phyloP scores from a whole-genome alignment of 1,140 invertebrate genomes.

The Lasioglossum albipes region DNA sequence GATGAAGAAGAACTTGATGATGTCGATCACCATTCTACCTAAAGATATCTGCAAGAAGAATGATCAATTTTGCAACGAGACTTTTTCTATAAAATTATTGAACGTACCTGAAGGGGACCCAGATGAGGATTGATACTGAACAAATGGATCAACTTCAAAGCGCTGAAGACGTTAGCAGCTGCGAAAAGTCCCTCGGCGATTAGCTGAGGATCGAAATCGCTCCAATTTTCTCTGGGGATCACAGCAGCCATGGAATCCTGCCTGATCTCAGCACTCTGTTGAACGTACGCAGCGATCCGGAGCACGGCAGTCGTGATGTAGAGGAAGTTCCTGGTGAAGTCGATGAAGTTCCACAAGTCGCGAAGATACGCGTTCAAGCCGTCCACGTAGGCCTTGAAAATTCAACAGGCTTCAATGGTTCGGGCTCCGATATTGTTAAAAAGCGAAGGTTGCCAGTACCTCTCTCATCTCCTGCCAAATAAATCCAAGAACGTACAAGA shows the following conservation, averaged over 20 bases:
- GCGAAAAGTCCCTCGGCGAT: slow-evolving; percentile 97
- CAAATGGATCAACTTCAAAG: slow-evolving; percentile 92
- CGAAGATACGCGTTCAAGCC: slow-evolving; percentile 91
- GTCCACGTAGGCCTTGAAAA: slow-evolving; percentile 85
- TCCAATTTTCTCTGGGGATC: slow-evolving; percentile 91
- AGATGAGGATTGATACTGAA: slow-evolving; percentile 95
- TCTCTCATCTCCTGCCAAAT: slow-evolving; percentile 95
- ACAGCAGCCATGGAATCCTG: slow-evolving; percentile 84
- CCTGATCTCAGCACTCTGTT: slow-evolving; percentile 85
- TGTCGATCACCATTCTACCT: slow-evolving; percentile 92
- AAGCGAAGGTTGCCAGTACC: slow-evolving; percentile 46
- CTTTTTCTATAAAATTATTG: neutral
- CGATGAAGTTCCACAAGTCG: slow-evolving; percentile 98
- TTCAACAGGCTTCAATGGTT: neutral
- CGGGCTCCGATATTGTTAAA: too few relatives aligned
- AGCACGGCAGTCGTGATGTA: slow-evolving; percentile 90
- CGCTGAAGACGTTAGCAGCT: slow-evolving; percentile 93
- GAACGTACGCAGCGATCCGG: slow-evolving; percentile 88
- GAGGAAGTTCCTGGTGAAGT: slow-evolving; percentile 93
- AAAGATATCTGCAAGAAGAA: slow-evolving; percentile 85
- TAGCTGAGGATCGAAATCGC: slow-evolving; percentile 95
- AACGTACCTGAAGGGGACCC: slow-evolving; percentile 84
- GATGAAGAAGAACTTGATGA: slow-evolving; percentile 93
- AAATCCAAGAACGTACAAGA: slow-evolving; percentile 90
- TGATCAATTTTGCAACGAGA: too few relatives aligned